Conservation (phyloP, 2,113 vertebrate species). For the Agelaius phoeniceus region DNA sequence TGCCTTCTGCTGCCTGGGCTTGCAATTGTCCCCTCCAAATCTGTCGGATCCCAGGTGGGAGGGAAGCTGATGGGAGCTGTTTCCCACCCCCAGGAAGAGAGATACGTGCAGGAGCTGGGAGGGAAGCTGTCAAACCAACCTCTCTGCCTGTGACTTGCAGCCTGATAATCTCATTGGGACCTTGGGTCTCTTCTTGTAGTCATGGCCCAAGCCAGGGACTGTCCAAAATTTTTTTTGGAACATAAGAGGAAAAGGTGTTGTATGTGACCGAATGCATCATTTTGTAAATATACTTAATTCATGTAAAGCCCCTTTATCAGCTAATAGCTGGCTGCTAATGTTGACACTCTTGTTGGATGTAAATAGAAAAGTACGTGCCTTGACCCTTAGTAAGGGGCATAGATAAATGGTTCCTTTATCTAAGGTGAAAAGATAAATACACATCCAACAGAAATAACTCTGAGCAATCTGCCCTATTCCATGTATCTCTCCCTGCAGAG, state of each 20-base stretch:
- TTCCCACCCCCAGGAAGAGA: neutral
- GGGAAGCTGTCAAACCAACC: neutral
- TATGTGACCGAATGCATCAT: neutral
- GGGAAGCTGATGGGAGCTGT: neutral
- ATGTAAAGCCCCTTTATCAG: neutral
- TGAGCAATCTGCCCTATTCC: neutral
- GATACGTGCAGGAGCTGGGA: neutral
- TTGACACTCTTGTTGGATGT: neutral
- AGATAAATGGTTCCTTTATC: neutral
- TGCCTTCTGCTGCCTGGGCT: neutral
- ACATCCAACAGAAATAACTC: neutral
- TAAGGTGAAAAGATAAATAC: neutral
- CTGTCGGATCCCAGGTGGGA: accelerated
- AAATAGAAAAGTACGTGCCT: neutral
- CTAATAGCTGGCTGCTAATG: neutral
- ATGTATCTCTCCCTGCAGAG: neutral
- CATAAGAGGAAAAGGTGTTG: neutral
- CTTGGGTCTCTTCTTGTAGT: neutral
- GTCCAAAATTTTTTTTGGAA: neutral
- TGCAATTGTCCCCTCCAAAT: neutral
- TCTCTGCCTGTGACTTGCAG: neutral
- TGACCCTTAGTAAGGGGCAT: neutral
- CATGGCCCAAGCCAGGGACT: neutral
- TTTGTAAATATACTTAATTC: neutral
- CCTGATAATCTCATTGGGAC: neutral